A percentile compares a stretch with the other conserved stretches of the same genome.
phyloP scores from a whole-genome alignment of 2,113 vertebrate species.

The Tragelaphus buxtoni region DNA sequence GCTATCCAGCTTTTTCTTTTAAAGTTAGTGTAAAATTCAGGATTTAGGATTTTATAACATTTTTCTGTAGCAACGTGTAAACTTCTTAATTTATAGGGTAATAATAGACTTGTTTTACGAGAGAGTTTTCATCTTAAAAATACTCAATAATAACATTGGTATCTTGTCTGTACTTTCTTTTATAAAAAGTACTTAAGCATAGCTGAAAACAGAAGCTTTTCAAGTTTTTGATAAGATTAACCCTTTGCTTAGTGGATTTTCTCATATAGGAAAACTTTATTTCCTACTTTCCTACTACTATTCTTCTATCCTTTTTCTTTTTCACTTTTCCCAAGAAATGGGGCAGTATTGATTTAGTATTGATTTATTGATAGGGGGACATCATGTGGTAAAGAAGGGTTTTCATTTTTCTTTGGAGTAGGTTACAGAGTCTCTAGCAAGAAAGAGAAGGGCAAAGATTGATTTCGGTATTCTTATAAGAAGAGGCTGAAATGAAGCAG shows the following conservation, averaged over 20 bases:
- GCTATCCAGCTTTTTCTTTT: background rate
- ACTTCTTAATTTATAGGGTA: background rate
- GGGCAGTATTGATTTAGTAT: background rate
- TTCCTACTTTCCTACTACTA: background rate
- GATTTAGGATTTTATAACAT: background rate
- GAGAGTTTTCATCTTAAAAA: background rate
- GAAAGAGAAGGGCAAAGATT: background rate
- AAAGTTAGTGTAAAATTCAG: background rate
- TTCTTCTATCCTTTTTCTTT: background rate
- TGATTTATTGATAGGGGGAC: background rate
- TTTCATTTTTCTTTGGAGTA: slow-evolving; percentile 1
- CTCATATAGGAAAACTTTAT: background rate
- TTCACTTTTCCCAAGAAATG: background rate
- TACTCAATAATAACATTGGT: background rate
- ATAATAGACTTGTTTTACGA: background rate
- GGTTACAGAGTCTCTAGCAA: background rate
- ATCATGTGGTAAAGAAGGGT: background rate
- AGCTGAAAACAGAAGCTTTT: background rate
- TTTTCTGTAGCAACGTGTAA: background rate
- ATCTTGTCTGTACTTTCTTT: background rate
- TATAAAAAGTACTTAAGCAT: background rate
- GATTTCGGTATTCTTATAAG: background rate
- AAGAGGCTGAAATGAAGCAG: background rate
- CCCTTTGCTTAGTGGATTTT: background rate
- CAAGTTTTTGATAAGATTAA: background rate